A percentile compares a stretch with the other conserved stretches of the same genome.
Conservation (phyloP, 2,797 vertebrate genomes). For the Dendrocincla fuliginosa region DNA sequence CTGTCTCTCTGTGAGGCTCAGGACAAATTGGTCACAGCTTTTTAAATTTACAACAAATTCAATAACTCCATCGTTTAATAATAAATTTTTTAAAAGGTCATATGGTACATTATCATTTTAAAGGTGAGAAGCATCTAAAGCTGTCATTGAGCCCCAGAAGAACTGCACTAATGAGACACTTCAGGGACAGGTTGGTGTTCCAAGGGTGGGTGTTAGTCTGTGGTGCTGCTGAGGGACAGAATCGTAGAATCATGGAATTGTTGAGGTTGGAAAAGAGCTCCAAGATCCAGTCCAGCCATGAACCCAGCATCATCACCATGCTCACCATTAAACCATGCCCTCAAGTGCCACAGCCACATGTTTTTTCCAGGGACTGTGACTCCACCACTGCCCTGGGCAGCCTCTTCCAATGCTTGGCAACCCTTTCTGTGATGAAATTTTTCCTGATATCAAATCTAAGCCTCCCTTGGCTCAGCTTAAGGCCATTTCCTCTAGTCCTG, state of each 20-base stretch:
- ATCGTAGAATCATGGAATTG: rapidly evolving
- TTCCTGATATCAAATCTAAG: neutral
- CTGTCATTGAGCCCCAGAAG: neutral
- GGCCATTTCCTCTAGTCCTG: neutral
- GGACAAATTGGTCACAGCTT: neutral
- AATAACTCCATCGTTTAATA: neutral
- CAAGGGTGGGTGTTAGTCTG: neutral
- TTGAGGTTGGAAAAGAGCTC: neutral
- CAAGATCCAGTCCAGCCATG: too few relatives aligned
- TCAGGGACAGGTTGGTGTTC: neutral
- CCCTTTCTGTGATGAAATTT: neutral
- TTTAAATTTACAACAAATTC: neutral
- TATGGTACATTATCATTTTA: neutral
- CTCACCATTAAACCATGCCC: neutral
- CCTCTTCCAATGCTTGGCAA: neutral
- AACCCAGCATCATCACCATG: neutral
- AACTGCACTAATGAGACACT: neutral
- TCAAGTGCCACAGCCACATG: rapidly evolving
- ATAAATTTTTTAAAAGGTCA: neutral
- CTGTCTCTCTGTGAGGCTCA: neutral
- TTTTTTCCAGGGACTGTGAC: neutral
- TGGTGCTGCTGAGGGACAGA: neutral
- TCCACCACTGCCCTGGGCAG: neutral
- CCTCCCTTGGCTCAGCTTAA: neutral
- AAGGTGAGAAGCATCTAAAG: neutral